phyloP scores from a whole-genome alignment of 2,113 vertebrate genomes.

The Carettochelys insculpta region DNA sequence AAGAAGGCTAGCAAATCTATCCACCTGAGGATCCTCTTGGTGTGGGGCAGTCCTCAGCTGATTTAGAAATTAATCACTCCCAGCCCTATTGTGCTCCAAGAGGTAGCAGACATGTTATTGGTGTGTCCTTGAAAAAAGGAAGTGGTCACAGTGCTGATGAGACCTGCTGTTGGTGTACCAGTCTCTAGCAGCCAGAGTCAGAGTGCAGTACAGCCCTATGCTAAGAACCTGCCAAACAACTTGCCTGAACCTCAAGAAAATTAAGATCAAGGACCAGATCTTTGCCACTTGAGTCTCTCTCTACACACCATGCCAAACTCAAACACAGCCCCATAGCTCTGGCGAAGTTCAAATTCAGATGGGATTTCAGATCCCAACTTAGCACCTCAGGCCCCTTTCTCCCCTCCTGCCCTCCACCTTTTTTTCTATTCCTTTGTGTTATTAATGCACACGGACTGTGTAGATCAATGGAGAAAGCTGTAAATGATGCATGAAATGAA shows the following conservation, averaged over 20 bases:
- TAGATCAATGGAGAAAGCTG: conserved; percentile 73
- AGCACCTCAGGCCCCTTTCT: conserved; percentile 60
- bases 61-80: not conserved
- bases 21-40: not conserved
- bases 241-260: not conserved
- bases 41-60: not conserved
- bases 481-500: conserved; percentile 77
- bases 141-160: rapidly evolving
- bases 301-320: not conserved
- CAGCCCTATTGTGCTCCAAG: not conserved
- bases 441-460: conserved; percentile 60
- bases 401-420: too few relatives aligned
- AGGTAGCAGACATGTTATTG: not conserved
- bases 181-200: not conserved
- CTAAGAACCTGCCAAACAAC: not conserved
- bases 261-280: conserved; percentile 16
- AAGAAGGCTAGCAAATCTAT: not conserved
- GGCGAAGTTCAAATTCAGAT: conserved; percentile 44
- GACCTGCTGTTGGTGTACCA: not conserved
- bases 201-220: not conserved
- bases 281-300: not conserved
- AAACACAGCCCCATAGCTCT: conserved; percentile 26
- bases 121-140: not conserved
- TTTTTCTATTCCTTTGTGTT: conserved; percentile 70
- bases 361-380: conserved; percentile 66